phyloP scores from a whole-genome alignment of 2,113 vertebrate genomes.

The Pelecanoides urinatrix region DNA sequence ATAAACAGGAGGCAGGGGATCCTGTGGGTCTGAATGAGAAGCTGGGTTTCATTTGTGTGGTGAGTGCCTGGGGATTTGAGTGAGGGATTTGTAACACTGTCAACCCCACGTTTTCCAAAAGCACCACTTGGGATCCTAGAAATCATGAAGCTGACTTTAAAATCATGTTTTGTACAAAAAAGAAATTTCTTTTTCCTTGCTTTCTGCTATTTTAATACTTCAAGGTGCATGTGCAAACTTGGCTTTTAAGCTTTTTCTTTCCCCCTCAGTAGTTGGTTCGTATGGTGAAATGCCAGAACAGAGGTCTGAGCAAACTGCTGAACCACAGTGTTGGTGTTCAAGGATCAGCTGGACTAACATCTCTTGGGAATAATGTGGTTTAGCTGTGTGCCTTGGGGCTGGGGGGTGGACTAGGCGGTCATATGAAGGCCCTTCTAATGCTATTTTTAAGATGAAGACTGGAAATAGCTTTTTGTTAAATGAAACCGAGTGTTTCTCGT shows the following conservation, averaged over 20 bases:
- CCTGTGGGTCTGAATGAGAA: background rate
- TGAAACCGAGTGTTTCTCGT: background rate
- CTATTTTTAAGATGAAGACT: background rate
- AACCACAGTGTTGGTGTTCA: background rate
- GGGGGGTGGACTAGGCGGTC: background rate
- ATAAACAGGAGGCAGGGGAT: background rate
- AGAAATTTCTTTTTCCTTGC: background rate
- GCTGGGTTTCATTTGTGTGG: background rate
- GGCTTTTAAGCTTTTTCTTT: background rate
- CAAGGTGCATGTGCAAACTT: background rate
- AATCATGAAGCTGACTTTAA: background rate
- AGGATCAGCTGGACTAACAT: background rate
- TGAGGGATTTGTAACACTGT: background rate
- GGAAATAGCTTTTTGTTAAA: background rate
- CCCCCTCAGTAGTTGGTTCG: background rate
- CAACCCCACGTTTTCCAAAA: background rate
- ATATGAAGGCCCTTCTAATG: background rate
- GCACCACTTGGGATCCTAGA: background rate
- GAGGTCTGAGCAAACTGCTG: background rate
- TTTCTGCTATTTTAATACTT: background rate
- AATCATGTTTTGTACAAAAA: background rate
- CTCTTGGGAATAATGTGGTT: background rate
- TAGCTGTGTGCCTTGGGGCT: background rate
- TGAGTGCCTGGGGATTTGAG: background rate
- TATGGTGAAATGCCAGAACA: background rate